Percentiles rank a stretch among this genome's conserved stretches.
These are phyloP conservation scores for Copidosoma aretas DNA, from an alignment of 2,888 invertebrate species.

Conservation along the genomic window DNA sequence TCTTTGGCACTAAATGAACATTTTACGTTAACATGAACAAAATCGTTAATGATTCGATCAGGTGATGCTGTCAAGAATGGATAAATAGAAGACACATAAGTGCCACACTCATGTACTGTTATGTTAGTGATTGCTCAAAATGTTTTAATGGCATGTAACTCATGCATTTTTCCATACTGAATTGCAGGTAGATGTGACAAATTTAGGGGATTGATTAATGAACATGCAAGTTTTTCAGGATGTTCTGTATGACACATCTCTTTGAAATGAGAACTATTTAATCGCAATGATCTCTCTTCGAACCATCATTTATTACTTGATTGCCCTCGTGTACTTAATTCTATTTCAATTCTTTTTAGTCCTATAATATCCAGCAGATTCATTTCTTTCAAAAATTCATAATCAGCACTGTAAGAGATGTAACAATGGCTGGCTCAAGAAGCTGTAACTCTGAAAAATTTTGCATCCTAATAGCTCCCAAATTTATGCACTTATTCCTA, in stretches of 20 bases:
- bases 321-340: not conserved
- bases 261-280: not conserved
- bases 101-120: not conserved
- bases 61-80: not conserved
- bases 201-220: not conserved
- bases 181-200: not conserved
- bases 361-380: not conserved
- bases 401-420: not conserved
- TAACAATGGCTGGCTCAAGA: too few species aligned
- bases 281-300: not conserved
- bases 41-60: constrained; percentile 23
- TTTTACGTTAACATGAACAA: not conserved
- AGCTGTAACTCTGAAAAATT: constrained; percentile 1
- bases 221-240: not conserved
- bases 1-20: constrained; percentile 29
- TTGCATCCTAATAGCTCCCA: not conserved
- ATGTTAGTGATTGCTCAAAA: not conserved
- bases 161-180: not conserved
- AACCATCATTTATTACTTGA: not conserved
- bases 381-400: not conserved
- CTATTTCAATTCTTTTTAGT: not conserved
- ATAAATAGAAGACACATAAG: not conserved
- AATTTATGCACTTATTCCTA: constrained; percentile 12
- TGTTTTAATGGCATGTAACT: not conserved
- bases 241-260: not conserved